Conservation (phyloP, 2,113 vertebrate species). For the Papio anubis region DNA sequence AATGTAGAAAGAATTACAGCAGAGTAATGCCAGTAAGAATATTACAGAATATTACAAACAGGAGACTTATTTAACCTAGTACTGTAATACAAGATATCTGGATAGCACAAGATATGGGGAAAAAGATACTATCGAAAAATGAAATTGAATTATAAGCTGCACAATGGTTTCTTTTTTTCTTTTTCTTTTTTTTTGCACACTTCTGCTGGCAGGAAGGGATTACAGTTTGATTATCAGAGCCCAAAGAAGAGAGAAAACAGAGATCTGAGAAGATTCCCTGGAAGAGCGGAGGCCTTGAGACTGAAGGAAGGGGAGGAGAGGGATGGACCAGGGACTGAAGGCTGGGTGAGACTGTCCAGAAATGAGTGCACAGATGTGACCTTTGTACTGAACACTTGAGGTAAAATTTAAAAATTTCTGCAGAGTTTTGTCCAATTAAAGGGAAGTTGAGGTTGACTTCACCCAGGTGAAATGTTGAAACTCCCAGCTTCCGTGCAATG, state of each 20-base stretch:
- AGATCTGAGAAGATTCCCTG: neutral
- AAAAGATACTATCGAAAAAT: neutral
- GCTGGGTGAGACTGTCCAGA: neutral
- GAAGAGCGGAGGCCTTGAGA: neutral
- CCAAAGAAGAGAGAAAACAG: neutral
- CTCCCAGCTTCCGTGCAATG: too few relatives aligned
- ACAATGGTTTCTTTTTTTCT: too few relatives aligned
- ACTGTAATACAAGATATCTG: neutral
- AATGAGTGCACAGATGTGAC: neutral
- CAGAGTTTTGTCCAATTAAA: too few relatives aligned
- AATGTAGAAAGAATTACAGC: too few relatives aligned
- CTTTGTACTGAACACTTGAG: too few relatives aligned
- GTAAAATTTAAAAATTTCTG: neutral
- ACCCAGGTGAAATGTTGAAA: too few relatives aligned
- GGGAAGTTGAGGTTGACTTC: too few relatives aligned
- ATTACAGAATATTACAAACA: too few relatives aligned
- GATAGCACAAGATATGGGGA: neutral
- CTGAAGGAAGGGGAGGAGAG: neutral
- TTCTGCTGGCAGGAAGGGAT: too few relatives aligned
- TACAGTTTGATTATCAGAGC: neutral
- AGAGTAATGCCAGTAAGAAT: neutral
- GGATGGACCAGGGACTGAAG: neutral
- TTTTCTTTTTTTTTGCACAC: too few relatives aligned
- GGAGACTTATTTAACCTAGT: neutral
- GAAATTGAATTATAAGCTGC: neutral